Conservation (phyloP, 2,797 vertebrate species). For the Pseudotriccus pelzelni region DNA sequence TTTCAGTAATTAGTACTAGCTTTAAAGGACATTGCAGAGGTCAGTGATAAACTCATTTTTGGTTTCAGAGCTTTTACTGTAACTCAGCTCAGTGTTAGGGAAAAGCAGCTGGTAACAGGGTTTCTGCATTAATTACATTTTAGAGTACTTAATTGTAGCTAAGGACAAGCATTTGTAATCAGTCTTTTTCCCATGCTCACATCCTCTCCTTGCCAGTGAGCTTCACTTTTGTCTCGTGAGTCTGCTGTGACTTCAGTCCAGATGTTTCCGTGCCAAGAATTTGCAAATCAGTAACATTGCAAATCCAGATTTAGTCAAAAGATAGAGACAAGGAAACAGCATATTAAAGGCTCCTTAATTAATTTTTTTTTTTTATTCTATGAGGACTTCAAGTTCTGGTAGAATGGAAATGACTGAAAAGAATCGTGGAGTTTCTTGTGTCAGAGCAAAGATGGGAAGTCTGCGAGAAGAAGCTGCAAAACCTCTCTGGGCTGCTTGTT, state of each 20-base stretch:
- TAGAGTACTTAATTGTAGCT: conserved; percentile 1
- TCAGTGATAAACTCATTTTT: neutral
- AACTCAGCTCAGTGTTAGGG: neutral
- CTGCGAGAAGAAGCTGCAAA: neutral
- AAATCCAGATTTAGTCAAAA: conserved; percentile 21
- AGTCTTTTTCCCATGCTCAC: neutral
- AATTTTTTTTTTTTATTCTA: neutral
- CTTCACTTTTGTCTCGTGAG: neutral
- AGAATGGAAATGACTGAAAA: neutral
- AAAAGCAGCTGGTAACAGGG: conserved; percentile 34
- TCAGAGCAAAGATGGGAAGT: neutral
- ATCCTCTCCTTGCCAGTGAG: neutral
- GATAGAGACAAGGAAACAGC: neutral
- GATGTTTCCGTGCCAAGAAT: conserved; percentile 20
- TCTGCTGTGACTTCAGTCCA: conserved; percentile 11
- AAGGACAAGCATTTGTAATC: neutral
- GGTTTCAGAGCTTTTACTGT: neutral
- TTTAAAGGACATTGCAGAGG: neutral
- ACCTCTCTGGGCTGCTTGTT: neutral
- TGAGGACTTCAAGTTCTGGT: neutral
- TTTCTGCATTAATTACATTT: conserved; percentile 12
- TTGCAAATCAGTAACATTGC: neutral
- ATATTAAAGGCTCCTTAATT: neutral
- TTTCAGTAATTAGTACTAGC: neutral
- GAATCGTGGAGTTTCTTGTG: neutral